Conservation (phyloP, 2,797 vertebrate genomes). For the Arremon aurantiirostris region DNA sequence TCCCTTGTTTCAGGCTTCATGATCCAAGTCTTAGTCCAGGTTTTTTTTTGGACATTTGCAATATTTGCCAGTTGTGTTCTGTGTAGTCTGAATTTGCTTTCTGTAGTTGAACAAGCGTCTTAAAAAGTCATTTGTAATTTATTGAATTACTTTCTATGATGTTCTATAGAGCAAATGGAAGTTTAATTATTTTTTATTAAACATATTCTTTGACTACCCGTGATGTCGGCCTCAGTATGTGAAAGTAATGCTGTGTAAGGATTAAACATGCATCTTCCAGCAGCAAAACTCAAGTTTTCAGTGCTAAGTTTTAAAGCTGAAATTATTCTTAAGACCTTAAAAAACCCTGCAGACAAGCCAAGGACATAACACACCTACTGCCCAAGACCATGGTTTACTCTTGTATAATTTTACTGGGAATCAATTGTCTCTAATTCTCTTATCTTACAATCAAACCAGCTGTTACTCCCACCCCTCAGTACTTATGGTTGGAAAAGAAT, state of each 20-base stretch:
- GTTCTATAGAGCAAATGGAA: conserved; percentile 99
- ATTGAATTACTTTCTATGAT: conserved; percentile 99
- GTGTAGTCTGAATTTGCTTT: conserved; percentile 96
- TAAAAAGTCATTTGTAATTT: conserved; percentile 99
- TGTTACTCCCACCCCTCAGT: not conserved
- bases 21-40: conserved; percentile 88
- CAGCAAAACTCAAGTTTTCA: not conserved
- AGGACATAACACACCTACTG: not conserved
- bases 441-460: not conserved
- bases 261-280: not conserved
- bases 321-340: not conserved
- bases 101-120: conserved; percentile 97
- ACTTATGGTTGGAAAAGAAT: not conserved
- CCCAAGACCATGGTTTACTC: not conserved
- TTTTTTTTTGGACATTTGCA: conserved; percentile 92
- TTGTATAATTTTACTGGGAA: not conserved
- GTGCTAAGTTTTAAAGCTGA: not conserved
- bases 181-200: conserved; percentile 99
- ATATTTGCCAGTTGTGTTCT: conserved; percentile 99
- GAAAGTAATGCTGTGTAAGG: conserved; percentile 43
- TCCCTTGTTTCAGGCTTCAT: conserved; percentile 87
- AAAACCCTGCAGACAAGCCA: not conserved
- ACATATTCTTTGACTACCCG: conserved; percentile 99
- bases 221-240: conserved; percentile 81
- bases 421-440: not conserved